Evolutionary conservation across 2,888 invertebrate genomes (phyloP), one percentile per base, ranked within the genome.

Genomic region (Carpatolechia fugitivella): DNA sequence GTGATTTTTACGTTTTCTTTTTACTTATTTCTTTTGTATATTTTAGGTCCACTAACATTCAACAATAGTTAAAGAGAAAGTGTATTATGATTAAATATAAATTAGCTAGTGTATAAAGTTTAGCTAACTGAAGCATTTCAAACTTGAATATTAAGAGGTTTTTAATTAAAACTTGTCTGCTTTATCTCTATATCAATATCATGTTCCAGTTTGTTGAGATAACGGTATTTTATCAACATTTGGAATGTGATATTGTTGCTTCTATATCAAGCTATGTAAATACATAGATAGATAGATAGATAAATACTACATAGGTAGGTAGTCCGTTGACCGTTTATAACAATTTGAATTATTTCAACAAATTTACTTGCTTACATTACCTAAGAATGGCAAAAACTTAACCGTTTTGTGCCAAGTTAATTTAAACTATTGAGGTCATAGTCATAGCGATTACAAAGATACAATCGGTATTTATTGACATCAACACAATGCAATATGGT

Each of bases 161-260:
- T 20, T 44, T 44, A 54, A 55, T 52, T 56, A 51, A 38, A 38
- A 50, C 38, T 35, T 16, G 54, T 58, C 55, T 70, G 76, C 71
- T 76, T 80, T 80, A 80, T 82, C 81, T 72, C 56, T 69, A 64
- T 76, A 76, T 75, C 78, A 73, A 74, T 77, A 78, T 75, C 72
- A 68, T 18, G 79, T 60, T 70, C 79, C 64, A 81, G 70, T 80
- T 80, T 70, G 64, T 64, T 64, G 56, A 76, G 84, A 84, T 85
- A 82, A 61, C 65, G 63, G 56, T 66, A 65, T 62, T 70, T 72
- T 76, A 76, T 76, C 74, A 68, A 59, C 60, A 60, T 67, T 59
- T 57, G 55, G 62, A 60, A 56, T 54, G 58, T 52, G 56, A 58
- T 57, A 56, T 53, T 20, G 47, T 30, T 40, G 40, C 51, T n/a